phyloP scores from a whole-genome alignment of 92 coral and sea anemone genomes.

The Phenganax subtilis region DNA sequence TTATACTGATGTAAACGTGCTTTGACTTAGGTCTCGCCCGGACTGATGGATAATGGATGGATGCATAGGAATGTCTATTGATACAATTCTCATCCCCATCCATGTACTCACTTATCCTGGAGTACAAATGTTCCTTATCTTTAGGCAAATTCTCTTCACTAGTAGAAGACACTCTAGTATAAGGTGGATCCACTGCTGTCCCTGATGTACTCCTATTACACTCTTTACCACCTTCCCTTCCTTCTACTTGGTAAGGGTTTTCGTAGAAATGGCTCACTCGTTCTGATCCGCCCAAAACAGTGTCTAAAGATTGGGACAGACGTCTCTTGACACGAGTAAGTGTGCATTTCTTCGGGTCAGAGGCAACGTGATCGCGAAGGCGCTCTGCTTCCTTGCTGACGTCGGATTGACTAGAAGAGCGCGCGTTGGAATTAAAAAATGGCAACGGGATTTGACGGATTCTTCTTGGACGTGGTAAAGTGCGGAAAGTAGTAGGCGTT shows the following conservation, averaged over 20 bases:
- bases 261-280: slow-evolving; percentile 34
- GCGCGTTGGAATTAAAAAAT: slow-evolving; percentile 3
- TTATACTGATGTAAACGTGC: slow-evolving; percentile 29
- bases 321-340: slow-evolving; percentile 36
- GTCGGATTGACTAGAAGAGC: slow-evolving; percentile 16
- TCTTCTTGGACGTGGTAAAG: slow-evolving; percentile 29
- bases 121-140: slow-evolving; percentile 32
- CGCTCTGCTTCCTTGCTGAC: slow-evolving; percentile 35
- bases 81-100: neutral
- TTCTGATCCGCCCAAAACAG: neutral
- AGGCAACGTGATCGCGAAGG: slow-evolving; percentile 36
- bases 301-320: slow-evolving; percentile 26
- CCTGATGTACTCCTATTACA: neutral
- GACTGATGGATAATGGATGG: slow-evolving; percentile 7
- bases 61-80: slow-evolving; percentile 32
- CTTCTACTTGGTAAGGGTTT: slow-evolving; percentile 5
- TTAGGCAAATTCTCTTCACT: slow-evolving; percentile 13
- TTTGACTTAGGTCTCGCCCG: slow-evolving; percentile 1
- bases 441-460: slow-evolving; percentile 23
- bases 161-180: slow-evolving; percentile 15
- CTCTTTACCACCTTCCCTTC: neutral
- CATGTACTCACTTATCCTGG: slow-evolving; percentile 23
- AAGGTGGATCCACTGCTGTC: neutral
- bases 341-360: slow-evolving; percentile 30
- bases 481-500: slow-evolving; percentile 21